Evolutionary conservation across 2,888 invertebrate genomes (phyloP).

Genomic region (Conomelus anceps): DNA sequence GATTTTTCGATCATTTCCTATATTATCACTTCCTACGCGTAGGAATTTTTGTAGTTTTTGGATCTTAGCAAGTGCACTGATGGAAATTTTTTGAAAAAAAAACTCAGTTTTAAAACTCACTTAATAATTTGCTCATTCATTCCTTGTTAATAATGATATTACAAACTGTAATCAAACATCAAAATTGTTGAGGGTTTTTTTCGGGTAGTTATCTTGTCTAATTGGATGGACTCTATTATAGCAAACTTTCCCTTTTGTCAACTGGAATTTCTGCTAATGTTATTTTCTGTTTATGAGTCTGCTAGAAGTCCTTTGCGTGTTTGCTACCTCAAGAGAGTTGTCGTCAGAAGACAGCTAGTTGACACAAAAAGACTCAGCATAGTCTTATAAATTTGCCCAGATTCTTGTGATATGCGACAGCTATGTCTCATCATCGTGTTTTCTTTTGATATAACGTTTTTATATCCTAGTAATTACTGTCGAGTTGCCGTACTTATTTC

Average conservation of each 20-base stretch:
- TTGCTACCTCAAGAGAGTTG: background rate
- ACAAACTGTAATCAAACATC: background rate
- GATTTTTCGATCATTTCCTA: too few relatives aligned
- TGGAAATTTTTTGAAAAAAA: too few relatives aligned
- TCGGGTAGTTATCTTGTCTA: background rate
- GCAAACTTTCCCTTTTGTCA: background rate
- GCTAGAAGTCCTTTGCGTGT: background rate
- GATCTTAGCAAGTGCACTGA: too few relatives aligned
- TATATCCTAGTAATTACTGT: background rate
- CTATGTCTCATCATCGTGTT: background rate
- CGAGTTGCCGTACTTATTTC: background rate
- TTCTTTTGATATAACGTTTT: background rate
- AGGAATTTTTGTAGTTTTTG: too few relatives aligned
- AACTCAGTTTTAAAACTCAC: too few relatives aligned
- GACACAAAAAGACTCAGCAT: background rate
- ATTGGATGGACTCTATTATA: background rate
- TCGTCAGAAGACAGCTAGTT: too few relatives aligned
- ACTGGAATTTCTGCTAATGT: background rate
- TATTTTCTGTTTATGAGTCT: background rate
- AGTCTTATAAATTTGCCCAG: background rate
- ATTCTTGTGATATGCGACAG: background rate
- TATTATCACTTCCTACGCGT: too few relatives aligned
- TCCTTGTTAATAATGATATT: background rate
- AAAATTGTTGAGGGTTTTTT: background rate
- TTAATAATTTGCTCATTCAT: too few relatives aligned